Conservation (phyloP, 2,888 invertebrate species). For the Microplitis manilae region DNA sequence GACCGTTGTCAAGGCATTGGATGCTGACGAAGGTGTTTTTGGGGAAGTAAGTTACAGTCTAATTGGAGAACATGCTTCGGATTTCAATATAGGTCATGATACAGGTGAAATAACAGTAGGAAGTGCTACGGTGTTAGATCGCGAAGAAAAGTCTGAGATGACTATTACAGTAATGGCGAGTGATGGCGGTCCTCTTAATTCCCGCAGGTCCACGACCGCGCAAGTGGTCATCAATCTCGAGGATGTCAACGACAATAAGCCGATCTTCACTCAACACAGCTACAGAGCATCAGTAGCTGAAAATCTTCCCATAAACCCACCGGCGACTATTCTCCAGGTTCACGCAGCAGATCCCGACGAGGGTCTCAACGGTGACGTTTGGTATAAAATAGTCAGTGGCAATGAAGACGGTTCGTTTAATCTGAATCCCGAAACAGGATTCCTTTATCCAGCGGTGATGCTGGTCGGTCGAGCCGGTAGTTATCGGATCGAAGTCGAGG, state of each 20-base stretch:
- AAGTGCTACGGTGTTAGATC: conserved; percentile 81
- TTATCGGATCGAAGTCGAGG: conserved; percentile 80
- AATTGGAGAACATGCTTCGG: conserved; percentile 81
- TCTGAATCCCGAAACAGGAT: conserved; percentile 84
- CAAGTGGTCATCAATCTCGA: conserved; percentile 84
- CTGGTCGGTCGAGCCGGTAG: conserved; percentile 78
- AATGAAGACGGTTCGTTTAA: conserved; percentile 81
- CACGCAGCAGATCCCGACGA: conserved; percentile 87
- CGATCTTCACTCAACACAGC: conserved; percentile 83
- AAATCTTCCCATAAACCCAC: conserved; percentile 85
- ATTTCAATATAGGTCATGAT: conserved; percentile 81
- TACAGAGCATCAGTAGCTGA: conserved; percentile 89
- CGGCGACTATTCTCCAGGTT: conserved; percentile 81
- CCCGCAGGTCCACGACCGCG: conserved; percentile 81
- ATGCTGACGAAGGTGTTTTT: conserved; percentile 83
- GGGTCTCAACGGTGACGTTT: conserved; percentile 83
- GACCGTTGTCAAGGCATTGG: conserved; percentile 82
- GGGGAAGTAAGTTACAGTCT: conserved; percentile 86
- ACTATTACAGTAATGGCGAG: conserved; percentile 85
- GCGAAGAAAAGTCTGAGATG: conserved; percentile 81
- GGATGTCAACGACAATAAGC: conserved; percentile 93
- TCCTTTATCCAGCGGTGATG: conserved; percentile 84
- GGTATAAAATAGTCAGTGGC: conserved; percentile 81
- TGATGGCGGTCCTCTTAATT: conserved; percentile 83
- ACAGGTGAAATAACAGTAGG: conserved; percentile 86